Percentiles rank a stretch among this genome's conserved stretches.
Conservation (phyloP, 2,797 vertebrate species). For the Xiphorhynchus erythropygius region DNA sequence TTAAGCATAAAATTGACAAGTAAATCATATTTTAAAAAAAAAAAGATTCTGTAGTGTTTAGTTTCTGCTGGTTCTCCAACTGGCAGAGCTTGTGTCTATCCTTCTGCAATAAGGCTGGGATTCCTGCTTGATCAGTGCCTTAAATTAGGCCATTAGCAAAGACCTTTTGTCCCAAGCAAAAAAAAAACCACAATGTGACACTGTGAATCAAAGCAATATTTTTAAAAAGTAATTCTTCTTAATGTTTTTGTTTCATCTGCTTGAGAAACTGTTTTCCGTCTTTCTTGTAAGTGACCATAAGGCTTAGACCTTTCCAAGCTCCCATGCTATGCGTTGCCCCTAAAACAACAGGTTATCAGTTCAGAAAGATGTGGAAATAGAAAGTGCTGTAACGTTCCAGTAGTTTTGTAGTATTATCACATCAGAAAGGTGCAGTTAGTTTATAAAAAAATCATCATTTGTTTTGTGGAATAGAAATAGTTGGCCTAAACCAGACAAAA, state of each 20-base stretch:
- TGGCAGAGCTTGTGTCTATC: neutral
- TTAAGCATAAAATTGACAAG: constrained; percentile 23
- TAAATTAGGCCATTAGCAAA: neutral
- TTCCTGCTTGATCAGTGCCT: neutral
- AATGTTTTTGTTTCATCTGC: neutral
- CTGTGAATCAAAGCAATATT: neutral
- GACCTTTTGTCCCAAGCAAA: neutral
- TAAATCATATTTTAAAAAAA: neutral
- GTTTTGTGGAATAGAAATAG: neutral
- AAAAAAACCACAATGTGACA: neutral
- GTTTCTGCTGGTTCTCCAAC: neutral
- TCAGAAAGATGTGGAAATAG: neutral
- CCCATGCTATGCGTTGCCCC: neutral
- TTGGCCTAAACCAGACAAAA: neutral
- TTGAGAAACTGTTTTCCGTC: neutral
- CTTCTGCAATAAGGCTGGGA: neutral
- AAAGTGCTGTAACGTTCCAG: neutral
- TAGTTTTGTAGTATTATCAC: neutral
- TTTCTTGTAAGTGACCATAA: neutral
- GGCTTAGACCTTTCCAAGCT: neutral
- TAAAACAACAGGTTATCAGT: neutral
- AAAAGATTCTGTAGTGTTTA: neutral
- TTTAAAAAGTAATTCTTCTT: neutral
- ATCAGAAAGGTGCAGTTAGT: neutral
- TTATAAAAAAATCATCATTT: neutral